phyloP scores from a whole-genome alignment of 2,113 vertebrate species.

The Merops nubicus region DNA sequence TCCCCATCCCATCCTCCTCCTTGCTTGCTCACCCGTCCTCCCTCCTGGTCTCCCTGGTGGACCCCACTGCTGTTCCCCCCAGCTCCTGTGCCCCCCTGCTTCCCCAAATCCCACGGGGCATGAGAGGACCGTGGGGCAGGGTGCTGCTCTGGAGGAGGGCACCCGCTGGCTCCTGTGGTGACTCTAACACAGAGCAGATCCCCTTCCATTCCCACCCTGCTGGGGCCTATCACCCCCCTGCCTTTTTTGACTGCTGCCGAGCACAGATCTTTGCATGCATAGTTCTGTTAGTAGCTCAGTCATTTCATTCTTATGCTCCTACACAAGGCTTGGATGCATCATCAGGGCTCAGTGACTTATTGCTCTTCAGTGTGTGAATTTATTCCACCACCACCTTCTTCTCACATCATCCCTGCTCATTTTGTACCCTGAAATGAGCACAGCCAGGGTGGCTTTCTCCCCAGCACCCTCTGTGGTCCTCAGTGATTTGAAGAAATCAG shows the following conservation, averaged over 20 bases:
- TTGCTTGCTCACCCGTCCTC: fast-evolving
- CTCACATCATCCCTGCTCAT: not conserved
- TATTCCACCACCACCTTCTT: not conserved
- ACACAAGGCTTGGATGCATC: constrained; percentile 11
- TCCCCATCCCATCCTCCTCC: not conserved
- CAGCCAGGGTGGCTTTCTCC: not conserved
- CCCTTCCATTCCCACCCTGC: not conserved
- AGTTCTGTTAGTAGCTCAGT: constrained; percentile 2
- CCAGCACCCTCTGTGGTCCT: not conserved
- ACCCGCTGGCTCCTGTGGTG: not conserved
- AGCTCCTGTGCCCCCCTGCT: not conserved
- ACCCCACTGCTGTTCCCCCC: not conserved
- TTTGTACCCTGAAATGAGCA: not conserved
- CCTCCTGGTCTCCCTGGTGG: not conserved
- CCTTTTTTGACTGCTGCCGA: not conserved
- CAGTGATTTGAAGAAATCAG: not conserved
- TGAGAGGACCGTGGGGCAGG: fast-evolving
- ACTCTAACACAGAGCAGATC: constrained; percentile 14
- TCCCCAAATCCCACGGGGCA: not conserved
- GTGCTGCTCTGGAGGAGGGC: fast-evolving
- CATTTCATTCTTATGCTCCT: constrained; percentile 13
- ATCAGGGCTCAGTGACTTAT: not conserved
- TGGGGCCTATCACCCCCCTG: not conserved
- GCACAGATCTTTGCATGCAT: not conserved
- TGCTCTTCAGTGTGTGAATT: not conserved